Base-by-base conservation (phyloP, 2,797 vertebrate genomes). In the Pantherophis vulpinus region DNA sequence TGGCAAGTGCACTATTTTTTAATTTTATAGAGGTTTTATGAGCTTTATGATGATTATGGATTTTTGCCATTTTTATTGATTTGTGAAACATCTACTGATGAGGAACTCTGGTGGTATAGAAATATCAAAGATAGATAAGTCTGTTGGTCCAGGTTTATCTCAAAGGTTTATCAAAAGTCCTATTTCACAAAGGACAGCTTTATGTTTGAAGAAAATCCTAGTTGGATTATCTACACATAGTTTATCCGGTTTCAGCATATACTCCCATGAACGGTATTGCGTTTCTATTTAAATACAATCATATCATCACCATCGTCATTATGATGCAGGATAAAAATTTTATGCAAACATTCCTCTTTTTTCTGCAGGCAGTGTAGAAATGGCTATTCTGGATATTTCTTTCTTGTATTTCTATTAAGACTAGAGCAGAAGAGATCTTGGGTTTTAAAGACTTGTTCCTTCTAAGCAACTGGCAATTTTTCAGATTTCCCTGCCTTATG, bases 381-480 rank as follows among this genome's bases (percentile, higher is more conserved):
- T 87, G 14, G 55, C 29, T n/a, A 23, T 56, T 56, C 16, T 23
- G n/a, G 14, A 86, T 86, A 20, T 86, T 23, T 93, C 23, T 54
- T 56, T 58, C 42, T 47, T 91, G 10, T 13, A 23, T 20, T 42
- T 55, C 9, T 6, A 11, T 89, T 29, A 47, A 5, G 14, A 16
- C 9, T 88, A 11, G 29, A 32, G 13, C 37, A 89, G 56, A 60
- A 60, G 20, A 60, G 58, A 25, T 10, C 58, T 6, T 12, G 51
- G 90, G 93, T 92, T 93, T 7, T 96, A 20, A n/a, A 54, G 55
- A 23, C 94, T 96, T 96, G 79, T 95, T 96, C 91, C 93, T 94
- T 94, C 88, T 56, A 7, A 87, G 87, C 93, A 95, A 89, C 95
- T 95, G 88, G 63, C 91, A 58, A 86, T 10, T 32, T 94, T 93